Evolutionary conservation across 2,113 vertebrate species (phyloP).

Genomic region (Malurus melanocephalus): DNA sequence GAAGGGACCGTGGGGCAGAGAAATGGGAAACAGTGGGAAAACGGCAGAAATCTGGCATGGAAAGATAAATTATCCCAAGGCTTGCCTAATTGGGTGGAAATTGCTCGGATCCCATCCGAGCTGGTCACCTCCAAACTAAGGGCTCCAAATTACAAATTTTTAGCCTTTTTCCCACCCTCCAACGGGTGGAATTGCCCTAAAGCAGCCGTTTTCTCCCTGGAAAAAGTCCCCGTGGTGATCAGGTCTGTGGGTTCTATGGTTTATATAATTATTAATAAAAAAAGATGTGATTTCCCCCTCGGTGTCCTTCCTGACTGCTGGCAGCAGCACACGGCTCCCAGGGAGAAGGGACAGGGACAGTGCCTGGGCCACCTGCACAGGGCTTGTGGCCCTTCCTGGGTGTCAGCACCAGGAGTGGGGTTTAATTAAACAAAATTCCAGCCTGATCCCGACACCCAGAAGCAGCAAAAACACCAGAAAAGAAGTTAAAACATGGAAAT

Average conservation of each 20-base stretch:
- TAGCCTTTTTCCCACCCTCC: neutral
- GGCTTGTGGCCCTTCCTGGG: neutral
- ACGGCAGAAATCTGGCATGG: rapidly evolving
- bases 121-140: neutral
- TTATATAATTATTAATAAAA: neutral
- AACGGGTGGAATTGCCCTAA: rapidly evolving
- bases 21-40: neutral
- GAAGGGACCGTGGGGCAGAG: rapidly evolving
- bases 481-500: rapidly evolving
- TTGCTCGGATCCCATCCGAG: too few relatives aligned
- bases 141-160: neutral
- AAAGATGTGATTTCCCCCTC: rapidly evolving
- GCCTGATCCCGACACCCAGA: rapidly evolving
- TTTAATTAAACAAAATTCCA: neutral
- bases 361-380: neutral
- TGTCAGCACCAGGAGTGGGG: rapidly evolving
- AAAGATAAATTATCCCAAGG: too few relatives aligned
- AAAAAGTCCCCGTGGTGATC: neutral
- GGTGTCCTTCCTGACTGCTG: neutral
- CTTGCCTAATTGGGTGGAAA: rapidly evolving
- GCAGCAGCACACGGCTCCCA: neutral
- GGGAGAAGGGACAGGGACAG: neutral
- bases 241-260: neutral
- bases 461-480: neutral
- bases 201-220: neutral